Evolutionary conservation across 2,113 vertebrate species (phyloP).

Genomic region (Corythornis madagascariensis): DNA sequence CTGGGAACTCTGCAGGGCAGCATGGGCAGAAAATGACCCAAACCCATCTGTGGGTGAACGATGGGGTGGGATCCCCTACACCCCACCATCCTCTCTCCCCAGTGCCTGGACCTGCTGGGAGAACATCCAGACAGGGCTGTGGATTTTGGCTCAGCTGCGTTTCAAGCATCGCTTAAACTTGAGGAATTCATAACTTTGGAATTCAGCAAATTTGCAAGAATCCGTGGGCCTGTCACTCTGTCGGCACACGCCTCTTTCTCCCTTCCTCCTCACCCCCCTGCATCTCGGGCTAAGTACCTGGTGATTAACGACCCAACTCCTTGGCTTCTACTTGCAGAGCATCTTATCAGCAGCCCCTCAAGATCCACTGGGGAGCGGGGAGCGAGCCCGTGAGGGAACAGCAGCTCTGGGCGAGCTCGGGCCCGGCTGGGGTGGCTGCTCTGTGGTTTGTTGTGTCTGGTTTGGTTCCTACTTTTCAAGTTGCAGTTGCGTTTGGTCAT

Average conservation of each 20-base stretch:
- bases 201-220: neutral
- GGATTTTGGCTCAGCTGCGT: neutral
- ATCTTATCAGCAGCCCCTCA: constrained; percentile 78
- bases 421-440: constrained; percentile 50
- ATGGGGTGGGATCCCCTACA: neutral
- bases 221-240: neutral
- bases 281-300: constrained; percentile 60
- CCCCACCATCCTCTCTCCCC: accelerated
- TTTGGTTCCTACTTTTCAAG: constrained; percentile 81
- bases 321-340: constrained; percentile 64
- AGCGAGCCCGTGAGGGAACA: constrained; percentile 74
- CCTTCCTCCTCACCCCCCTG: neutral
- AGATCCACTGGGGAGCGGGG: constrained; percentile 38
- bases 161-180: neutral
- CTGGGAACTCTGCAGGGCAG: neutral
- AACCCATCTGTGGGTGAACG: accelerated
- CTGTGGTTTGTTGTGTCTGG: constrained; percentile 92
- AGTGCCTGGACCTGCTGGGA: accelerated
- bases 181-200: constrained; percentile 27
- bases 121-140: neutral
- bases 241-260: neutral
- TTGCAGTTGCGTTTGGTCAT: constrained; percentile 83
- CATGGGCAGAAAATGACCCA: neutral
- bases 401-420: constrained; percentile 44
- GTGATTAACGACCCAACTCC: constrained; percentile 70